Evolutionary conservation across 1,140 invertebrate genomes (phyloP).

Genomic region (Psix sp.): DNA sequence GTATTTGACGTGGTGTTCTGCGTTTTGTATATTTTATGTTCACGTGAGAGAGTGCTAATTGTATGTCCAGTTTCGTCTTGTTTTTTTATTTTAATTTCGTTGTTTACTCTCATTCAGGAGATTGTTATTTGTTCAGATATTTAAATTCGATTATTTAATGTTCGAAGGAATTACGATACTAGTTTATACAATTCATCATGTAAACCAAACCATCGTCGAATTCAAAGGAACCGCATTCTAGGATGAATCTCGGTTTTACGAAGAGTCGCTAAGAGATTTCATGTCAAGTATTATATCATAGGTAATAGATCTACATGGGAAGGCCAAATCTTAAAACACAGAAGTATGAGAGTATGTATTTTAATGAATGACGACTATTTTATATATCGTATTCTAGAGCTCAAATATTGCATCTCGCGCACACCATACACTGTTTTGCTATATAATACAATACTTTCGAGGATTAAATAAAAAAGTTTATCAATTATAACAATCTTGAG

Average conservation of each 20-base stretch:
- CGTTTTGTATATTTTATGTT: no score
- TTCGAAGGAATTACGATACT: no score
- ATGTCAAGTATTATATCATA: conserved; percentile 38
- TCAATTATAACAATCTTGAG: conserved; percentile 26
- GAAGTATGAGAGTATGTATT: conserved; percentile 42
- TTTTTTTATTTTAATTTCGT: no score
- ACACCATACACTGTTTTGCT: conserved; percentile 59
- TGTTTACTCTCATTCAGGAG: no score
- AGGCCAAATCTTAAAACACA: conserved; percentile 50
- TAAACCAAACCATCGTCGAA: conserved; percentile 1
- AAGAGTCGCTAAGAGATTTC: conserved; percentile 18
- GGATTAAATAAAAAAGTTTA: conserved; percentile 40
- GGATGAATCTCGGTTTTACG: background rate
- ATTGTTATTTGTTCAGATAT: no score
- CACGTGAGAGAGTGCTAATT: no score
- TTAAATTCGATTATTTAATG: no score
- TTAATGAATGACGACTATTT: conserved; percentile 57
- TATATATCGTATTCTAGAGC: conserved; percentile 57
- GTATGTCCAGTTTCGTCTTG: no score
- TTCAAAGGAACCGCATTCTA: background rate
- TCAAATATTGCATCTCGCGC: conserved; percentile 58
- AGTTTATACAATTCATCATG: no score
- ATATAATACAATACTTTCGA: conserved; percentile 50
- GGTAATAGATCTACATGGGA: conserved; percentile 16
- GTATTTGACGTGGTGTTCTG: no score